phyloP scores from a whole-genome alignment of 1,140 invertebrate genomes.

The Lepidurus apus region DNA sequence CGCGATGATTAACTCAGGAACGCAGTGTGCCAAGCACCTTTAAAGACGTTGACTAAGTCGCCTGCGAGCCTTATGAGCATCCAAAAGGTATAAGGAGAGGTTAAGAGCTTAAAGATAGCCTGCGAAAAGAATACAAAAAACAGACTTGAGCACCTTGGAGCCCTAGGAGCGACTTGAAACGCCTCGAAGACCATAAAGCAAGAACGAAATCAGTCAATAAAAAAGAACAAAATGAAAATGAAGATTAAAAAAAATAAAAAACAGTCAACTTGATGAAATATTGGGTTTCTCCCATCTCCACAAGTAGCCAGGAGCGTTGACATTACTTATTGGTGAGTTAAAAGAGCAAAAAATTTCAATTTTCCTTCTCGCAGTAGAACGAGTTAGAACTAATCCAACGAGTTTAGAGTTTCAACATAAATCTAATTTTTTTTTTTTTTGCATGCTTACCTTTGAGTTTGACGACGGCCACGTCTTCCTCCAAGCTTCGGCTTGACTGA shows the following conservation, averaged over 20 bases:
- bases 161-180: no score
- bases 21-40: background rate
- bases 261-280: constrained; percentile 6
- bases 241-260: background rate
- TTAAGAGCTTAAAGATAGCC: background rate
- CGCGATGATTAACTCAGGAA: background rate
- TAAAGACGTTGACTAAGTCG: constrained; percentile 6
- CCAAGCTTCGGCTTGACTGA: background rate
- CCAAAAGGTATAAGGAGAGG: background rate
- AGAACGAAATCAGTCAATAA: background rate
- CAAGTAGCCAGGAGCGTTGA: constrained; percentile 20
- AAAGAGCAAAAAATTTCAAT: background rate
- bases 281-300: background rate
- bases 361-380: background rate
- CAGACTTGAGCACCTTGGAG: background rate
- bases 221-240: background rate
- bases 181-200: no score
- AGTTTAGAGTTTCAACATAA: background rate
- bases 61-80: background rate
- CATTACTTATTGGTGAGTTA: background rate
- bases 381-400: background rate
- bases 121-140: background rate
- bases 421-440: no score
- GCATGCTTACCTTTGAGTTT: background rate
- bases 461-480: background rate